Evolutionary conservation across 2,797 vertebrate species (phyloP).

Genomic region (Anas flavirostris): DNA sequence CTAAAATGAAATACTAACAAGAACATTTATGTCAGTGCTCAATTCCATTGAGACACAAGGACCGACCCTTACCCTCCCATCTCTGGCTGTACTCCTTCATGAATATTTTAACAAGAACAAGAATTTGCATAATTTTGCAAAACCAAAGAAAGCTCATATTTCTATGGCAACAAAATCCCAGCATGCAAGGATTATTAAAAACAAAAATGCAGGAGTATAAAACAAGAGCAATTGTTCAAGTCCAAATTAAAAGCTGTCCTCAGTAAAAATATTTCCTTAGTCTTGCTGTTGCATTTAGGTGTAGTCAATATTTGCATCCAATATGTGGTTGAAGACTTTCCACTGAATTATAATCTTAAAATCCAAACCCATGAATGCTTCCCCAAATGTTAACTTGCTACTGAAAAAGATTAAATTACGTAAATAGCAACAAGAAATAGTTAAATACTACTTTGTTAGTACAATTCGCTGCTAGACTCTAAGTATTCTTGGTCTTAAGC

Average conservation of each 20-base stretch:
- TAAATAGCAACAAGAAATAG: background rate
- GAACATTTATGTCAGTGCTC: background rate
- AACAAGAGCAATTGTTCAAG: background rate
- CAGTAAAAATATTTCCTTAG: background rate
- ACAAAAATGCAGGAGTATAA: background rate
- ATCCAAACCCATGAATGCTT: background rate
- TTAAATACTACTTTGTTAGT: background rate
- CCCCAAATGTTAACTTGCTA: background rate
- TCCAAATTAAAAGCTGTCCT: slow-evolving; percentile 12
- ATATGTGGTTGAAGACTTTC: background rate
- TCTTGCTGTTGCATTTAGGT: background rate
- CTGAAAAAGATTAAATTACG: background rate
- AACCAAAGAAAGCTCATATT: slow-evolving; percentile 27
- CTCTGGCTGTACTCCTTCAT: background rate
- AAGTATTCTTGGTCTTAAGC: background rate
- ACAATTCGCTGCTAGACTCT: background rate
- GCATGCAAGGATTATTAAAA: background rate
- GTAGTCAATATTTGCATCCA: background rate
- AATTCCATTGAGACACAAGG: background rate
- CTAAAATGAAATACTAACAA: slow-evolving; percentile 24
- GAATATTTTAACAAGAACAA: slow-evolving; percentile 20
- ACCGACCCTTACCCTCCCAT: background rate
- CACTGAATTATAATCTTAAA: background rate
- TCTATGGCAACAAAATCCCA: slow-evolving; percentile 56
- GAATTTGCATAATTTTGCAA: slow-evolving; percentile 27